Evolutionary conservation across 2,888 invertebrate genomes (phyloP).

Genomic region (Lochmaea crataegi): DNA sequence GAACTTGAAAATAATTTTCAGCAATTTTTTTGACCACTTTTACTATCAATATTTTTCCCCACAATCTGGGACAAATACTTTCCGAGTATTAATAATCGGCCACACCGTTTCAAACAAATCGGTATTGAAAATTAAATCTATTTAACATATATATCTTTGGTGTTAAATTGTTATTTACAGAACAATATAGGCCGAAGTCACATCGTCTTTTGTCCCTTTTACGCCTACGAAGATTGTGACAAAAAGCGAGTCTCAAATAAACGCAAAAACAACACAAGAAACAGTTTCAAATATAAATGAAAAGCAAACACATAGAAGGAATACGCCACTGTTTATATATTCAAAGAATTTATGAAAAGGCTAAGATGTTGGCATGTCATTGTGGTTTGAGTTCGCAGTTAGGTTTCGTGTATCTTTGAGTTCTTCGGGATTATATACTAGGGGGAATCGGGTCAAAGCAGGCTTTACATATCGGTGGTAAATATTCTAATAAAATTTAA

Average conservation of each 20-base stretch:
- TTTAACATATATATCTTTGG: too few species aligned
- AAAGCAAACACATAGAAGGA: slow-evolving; percentile 23
- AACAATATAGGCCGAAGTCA: background rate
- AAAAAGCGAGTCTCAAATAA: slow-evolving; percentile 6
- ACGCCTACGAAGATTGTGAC: background rate
- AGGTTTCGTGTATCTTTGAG: slow-evolving; percentile 6
- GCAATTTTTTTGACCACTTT: too few species aligned
- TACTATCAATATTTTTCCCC: too few species aligned
- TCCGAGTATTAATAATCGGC: too few species aligned
- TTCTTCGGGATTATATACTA: background rate
- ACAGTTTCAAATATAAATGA: slow-evolving; percentile 22
- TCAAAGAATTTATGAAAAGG: slow-evolving; percentile 24
- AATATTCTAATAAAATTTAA: background rate
- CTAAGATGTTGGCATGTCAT: slow-evolving; percentile 5
- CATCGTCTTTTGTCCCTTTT: slow-evolving; percentile 17
- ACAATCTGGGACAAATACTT: too few species aligned
- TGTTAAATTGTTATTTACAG: too few species aligned
- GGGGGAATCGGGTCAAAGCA: background rate
- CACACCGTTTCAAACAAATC: too few species aligned
- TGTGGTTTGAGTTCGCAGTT: background rate
- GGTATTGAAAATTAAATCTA: too few species aligned
- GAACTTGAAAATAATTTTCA: too few species aligned
- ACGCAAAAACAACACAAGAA: slow-evolving; percentile 18
- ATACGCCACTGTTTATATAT: slow-evolving; percentile 24
- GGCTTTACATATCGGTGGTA: background rate